Evolutionary conservation across 2,113 vertebrate species (phyloP).

Genomic region (Tetraodon nigroviridis): DNA sequence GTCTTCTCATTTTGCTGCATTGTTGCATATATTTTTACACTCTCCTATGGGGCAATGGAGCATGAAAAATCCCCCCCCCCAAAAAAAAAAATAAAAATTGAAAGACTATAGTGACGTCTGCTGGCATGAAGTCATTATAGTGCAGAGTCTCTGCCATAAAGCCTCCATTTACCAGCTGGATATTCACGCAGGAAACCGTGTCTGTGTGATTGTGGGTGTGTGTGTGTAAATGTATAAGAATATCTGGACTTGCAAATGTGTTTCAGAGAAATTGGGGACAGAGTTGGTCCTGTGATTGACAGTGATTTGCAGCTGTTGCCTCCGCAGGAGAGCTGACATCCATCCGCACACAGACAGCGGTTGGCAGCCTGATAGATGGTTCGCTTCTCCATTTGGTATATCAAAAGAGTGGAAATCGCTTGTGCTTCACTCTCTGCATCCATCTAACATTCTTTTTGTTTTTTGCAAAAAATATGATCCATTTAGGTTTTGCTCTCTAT

Average conservation of each 20-base stretch:
- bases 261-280: constrained; percentile 33
- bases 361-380: constrained; percentile 43
- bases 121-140: constrained; percentile 24
- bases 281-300: constrained; percentile 42
- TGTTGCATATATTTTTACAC: too few relatives aligned
- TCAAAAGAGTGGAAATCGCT: constrained; percentile 55
- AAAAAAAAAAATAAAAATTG: constrained; percentile 14
- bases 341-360: constrained; percentile 11
- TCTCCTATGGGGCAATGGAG: constrained; percentile 10
- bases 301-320: constrained; percentile 52
- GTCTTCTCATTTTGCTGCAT: too few relatives aligned
- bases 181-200: constrained; percentile 25
- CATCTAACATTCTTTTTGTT: background rate
- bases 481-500: constrained; percentile 35
- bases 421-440: constrained; percentile 21
- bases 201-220: constrained; percentile 2
- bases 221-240: too few relatives aligned
- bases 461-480: constrained; percentile 13
- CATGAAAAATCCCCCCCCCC: background rate
- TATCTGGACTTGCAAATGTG: constrained; percentile 24
- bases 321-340: constrained; percentile 33
- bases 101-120: constrained; percentile 20
- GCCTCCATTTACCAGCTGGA: constrained; percentile 33
- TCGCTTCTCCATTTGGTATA: constrained; percentile 58
- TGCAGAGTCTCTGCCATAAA: constrained; percentile 13